Base-by-base conservation (phyloP, 1,140 invertebrate genomes). In the Potamilus streckersoni region DNA sequence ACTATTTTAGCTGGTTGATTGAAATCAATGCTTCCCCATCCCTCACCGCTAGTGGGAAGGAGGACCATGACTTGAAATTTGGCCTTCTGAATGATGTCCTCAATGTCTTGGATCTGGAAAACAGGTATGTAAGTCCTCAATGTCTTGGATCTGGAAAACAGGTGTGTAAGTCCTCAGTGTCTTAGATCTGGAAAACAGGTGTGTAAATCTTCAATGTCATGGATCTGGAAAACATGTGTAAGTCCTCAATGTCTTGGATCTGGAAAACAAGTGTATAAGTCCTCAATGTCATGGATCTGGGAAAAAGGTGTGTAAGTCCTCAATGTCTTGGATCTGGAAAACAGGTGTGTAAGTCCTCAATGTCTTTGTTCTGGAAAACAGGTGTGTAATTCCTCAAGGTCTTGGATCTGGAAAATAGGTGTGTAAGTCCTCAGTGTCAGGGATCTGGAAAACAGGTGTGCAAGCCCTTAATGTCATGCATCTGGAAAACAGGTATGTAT, bases 11-110 rank as follows among this genome's bases (percentile, higher is more conserved):
- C 49, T 91, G 90, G 90, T 79, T 91, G 63, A 89, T 91, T 76
- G 89, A 91, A 80, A 90, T 92, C 31, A 92, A 92, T 84, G 91
- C 91, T 20, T 91, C 90, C 12, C 91, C 91, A 17, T 92, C 91
- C 31, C 78, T 92, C 49, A 91, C 91, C 23, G 90, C 91, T 57
- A 91, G 90, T 82, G 90, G 88, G 55, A 89, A 90, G 79, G 91
- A 92, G 66, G 91, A 92, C 83, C 91, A 91, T 80, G 87, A 91
- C 15, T 78, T 92, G 11, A 92, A 92, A 73, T 91, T 79, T 84
- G 89, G 91, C 16, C 83, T 92, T 2, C 80, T 92, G 0, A 89
- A 88, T 80, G 91, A 92, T 82, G 86, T 91, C 23, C 80, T 92
- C 1, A 91, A 91, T 86, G 89, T 92, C 0, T 74, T 92, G 19